These are phyloP conservation scores for Ispidina lecontei DNA, from an alignment of 2,797 vertebrate genomes.

Conservation along the genomic window DNA sequence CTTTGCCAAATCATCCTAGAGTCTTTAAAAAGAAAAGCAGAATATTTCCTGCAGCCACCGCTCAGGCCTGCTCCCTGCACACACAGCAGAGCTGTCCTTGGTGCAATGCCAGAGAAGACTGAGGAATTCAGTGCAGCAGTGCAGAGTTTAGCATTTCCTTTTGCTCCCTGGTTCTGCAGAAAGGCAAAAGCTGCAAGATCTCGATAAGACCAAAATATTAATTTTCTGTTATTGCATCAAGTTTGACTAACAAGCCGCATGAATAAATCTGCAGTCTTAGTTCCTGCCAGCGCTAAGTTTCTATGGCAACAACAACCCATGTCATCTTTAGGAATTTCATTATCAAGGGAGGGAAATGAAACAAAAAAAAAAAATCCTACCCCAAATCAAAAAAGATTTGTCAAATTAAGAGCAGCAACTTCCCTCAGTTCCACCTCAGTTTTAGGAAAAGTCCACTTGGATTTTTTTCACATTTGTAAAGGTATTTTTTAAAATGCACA, in stretches of 20 bases:
- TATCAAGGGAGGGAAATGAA: slow-evolving; percentile 47
- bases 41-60: background rate
- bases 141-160: background rate
- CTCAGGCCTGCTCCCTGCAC: background rate
- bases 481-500: background rate
- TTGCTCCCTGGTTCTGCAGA: background rate
- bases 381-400: background rate
- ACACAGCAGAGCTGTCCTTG: background rate
- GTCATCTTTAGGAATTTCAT: slow-evolving; percentile 78
- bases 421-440: background rate
- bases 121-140: background rate
- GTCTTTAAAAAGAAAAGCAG: background rate
- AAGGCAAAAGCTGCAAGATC: slow-evolving; percentile 49
- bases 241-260: slow-evolving; percentile 64
- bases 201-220: slow-evolving; percentile 73
- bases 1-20: background rate
- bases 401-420: slow-evolving; percentile 19
- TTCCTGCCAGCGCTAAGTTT: slow-evolving; percentile 72
- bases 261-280: slow-evolving; percentile 74
- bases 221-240: slow-evolving; percentile 71
- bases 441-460: background rate
- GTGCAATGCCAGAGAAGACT: accelerated
- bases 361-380: slow-evolving; percentile 26
- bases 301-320: slow-evolving; percentile 78
- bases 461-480: background rate